phyloP scores from a whole-genome alignment of 1,140 invertebrate species.

The Sogatella furcifera region DNA sequence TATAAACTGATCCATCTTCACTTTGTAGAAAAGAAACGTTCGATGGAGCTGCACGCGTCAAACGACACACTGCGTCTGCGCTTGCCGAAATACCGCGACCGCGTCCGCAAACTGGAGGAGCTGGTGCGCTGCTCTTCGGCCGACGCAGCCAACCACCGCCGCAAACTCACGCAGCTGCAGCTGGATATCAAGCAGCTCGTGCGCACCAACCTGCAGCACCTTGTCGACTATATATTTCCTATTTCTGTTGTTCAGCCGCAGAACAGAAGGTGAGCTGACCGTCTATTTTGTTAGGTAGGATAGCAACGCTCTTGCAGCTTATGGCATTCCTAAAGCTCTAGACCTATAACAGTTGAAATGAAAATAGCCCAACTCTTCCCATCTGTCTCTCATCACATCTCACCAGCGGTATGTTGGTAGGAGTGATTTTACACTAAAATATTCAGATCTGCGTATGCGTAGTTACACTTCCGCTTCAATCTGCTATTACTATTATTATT shows the following conservation, averaged over 20 bases:
- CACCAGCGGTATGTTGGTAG: too few species aligned
- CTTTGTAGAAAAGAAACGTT: slow-evolving; percentile 33
- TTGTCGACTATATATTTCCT: slow-evolving; percentile 67
- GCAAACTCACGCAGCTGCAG: slow-evolving; percentile 28
- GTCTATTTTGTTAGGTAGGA: too few species aligned
- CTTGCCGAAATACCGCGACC: slow-evolving; percentile 48
- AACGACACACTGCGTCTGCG: slow-evolving; percentile 42
- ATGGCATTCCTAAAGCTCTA: too few species aligned
- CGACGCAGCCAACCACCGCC: slow-evolving; percentile 29
- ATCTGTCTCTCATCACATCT: too few species aligned
- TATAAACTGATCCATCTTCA: too few species aligned
- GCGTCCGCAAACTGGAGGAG: slow-evolving; percentile 46
- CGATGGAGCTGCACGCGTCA: slow-evolving; percentile 40
- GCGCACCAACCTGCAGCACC: slow-evolving; percentile 49
- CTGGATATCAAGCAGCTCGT: slow-evolving; percentile 48
- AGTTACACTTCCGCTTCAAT: too few species aligned
- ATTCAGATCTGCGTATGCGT: too few species aligned
- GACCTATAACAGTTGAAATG: too few species aligned
- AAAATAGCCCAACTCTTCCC: too few species aligned
- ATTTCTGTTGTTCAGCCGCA: slow-evolving; percentile 45
- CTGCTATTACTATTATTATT: too few species aligned
- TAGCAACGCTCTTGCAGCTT: too few species aligned
- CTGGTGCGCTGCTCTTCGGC: slow-evolving; percentile 42
- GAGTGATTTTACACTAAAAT: too few species aligned
- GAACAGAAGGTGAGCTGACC: slow-evolving; percentile 35